Evolutionary conservation across 2,888 invertebrate genomes (phyloP).

Genomic region (Diarsia rubi): DNA sequence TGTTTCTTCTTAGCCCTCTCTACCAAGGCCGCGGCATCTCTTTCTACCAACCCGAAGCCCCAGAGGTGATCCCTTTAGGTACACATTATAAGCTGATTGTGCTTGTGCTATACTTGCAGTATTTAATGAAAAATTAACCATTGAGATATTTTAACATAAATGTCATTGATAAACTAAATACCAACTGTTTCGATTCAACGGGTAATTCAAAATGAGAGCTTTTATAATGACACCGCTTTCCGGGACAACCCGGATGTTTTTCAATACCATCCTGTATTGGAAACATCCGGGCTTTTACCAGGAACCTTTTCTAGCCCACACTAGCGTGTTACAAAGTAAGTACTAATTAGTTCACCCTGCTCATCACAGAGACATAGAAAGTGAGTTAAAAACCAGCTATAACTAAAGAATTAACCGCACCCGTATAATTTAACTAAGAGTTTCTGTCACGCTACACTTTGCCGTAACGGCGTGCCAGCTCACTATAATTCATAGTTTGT

Average conservation of each 20-base stretch:
- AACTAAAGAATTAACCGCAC: conserved; percentile 61
- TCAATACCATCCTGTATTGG: no score
- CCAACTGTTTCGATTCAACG: background rate
- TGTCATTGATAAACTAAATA: background rate
- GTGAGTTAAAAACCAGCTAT: conserved; percentile 50
- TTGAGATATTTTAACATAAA: background rate
- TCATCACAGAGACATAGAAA: conserved; percentile 33
- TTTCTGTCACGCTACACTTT: conserved; percentile 61
- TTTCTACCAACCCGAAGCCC: no score
- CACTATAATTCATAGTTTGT: conserved; percentile 36
- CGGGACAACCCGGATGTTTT: background rate
- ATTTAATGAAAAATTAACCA: background rate
- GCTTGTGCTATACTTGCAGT: background rate
- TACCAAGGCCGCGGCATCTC: no score
- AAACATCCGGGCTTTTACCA: no score
- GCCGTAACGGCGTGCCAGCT: conserved; percentile 38
- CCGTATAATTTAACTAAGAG: conserved; percentile 66
- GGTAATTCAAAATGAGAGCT: background rate
- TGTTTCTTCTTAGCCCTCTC: no score
- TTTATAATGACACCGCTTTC: background rate
- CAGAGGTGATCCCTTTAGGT: no score
- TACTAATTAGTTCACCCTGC: conserved; percentile 35
- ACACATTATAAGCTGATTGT: no score
- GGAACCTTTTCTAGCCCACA: background rate
- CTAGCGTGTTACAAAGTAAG: conserved; percentile 7